A percentile compares a stretch with the other conserved stretches of the same genome.
phyloP scores from a whole-genome alignment of 2,113 vertebrate species.

The Chaenocephalus aceratus region DNA sequence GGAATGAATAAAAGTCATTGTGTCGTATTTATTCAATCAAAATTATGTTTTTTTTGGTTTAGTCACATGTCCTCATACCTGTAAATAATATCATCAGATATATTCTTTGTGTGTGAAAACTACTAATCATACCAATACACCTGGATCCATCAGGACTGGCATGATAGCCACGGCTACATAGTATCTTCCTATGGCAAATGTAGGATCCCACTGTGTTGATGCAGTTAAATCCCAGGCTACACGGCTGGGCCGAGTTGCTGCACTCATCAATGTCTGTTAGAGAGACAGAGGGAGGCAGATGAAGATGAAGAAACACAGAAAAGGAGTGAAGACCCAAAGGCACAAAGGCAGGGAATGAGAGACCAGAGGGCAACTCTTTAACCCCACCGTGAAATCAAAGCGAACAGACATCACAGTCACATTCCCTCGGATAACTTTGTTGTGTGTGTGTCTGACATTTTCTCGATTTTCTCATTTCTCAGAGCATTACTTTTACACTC shows the following conservation, averaged over 20 bases:
- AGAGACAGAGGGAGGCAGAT: conserved; percentile 9
- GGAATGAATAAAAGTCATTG: no score
- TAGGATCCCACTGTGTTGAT: conserved; percentile 95
- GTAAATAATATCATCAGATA: conserved; percentile 3
- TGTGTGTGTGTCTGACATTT: conserved; percentile 56
- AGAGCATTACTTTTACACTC: conserved; percentile 65
- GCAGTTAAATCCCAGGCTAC: conserved; percentile 90
- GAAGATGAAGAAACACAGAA: conserved; percentile 29
- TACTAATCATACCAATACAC: conserved; percentile 88
- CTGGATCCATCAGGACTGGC: conserved; percentile 88
- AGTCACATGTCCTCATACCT: not conserved
- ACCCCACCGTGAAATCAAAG: conserved; percentile 62
- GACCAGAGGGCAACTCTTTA: conserved; percentile 49
- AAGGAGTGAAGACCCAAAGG: conserved; percentile 25
- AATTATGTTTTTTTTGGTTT: not conserved
- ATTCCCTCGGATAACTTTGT: conserved; percentile 50
- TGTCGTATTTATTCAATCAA: not conserved
- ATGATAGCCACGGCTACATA: conserved; percentile 91
- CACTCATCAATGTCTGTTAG: conserved; percentile 82
- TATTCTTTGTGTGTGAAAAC: not conserved
- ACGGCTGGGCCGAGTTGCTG: conserved; percentile 82
- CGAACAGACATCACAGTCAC: conserved; percentile 61
- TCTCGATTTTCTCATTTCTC: conserved; percentile 71
- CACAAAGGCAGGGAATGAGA: conserved; percentile 29
- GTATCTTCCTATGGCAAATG: conserved; percentile 88